Base-by-base conservation (phyloP, 2,113 vertebrate genomes). In the Pleuronectes platessa region DNA sequence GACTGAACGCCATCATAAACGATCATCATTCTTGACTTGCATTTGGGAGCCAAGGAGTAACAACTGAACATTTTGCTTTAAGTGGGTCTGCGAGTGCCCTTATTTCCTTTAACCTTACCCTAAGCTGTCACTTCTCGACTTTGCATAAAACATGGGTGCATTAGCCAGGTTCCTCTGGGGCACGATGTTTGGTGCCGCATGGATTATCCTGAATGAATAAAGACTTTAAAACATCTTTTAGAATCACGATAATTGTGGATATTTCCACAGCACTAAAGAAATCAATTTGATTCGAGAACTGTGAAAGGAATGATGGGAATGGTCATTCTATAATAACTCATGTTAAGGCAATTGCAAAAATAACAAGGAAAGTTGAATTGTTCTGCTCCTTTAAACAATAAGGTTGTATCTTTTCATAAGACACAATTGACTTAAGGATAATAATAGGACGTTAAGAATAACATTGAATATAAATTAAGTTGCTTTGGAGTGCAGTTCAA, bases 41-140 rank as follows among this genome's bases (percentile, higher is more conserved):
- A 59, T 31, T 31, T 31, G 31, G 5, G 31, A 31, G 31, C 31
- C 31, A 31, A 31, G 0, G 31, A 31, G 31, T 7, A 31, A 31
- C 14, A 15, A 27, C 10, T 68, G 14, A 72, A n/a, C 15, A 59
- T 51, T 67, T 75, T 61, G 17, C 15, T 55, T 56, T 12, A 66
- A 23, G 10, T 27, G 54, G 66, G 15, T 45, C 23, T 67, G n/a
- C 18, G 47, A 17, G 14, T 7, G 47, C 47, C 47, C 47, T 4
- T 7, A 40, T 61, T 83, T 71, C 27, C 1, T 54, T 62, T 24
- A 72, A 78, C 53, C 63, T 72, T 51, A 45, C 40, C 70, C 15
- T 42, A n/a, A 74, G 59, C 70, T 49, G 3, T 76, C 73, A 37
- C 23, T 26, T 80, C 27, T 78, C 56, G 49, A 68, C 68, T 79